Base-by-base conservation (phyloP, 2,113 vertebrate species). In the Regulus satrapa region DNA sequence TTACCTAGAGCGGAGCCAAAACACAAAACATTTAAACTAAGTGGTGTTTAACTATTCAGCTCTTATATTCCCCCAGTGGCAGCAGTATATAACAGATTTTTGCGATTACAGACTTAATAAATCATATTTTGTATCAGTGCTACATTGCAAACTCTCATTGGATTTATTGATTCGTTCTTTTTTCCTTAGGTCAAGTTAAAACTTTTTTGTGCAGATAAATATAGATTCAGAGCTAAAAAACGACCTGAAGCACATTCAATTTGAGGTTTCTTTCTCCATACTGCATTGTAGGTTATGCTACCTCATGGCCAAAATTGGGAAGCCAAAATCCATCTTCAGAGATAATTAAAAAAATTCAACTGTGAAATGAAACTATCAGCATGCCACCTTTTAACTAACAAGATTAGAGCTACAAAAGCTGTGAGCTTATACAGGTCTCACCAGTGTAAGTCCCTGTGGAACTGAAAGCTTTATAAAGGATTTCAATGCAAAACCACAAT, bases 341-440 rank as follows among this genome's bases (percentile, higher is more conserved):
- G 85, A 89, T 91, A 92, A 97, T 96, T 96, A 88, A 89, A 95
- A 94, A 96, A 94, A 88, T 69, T 95, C 92, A 94, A 24, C 89
- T 97, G 95, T 95, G 95, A 97, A 97, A 97, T 95, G 67, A 87
- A 96, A 95, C 73, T 93, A 84, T 71, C 85, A 96, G 91, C 76
- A 86, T 86, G 90, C 34, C 85, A 86, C 93, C 85, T 94, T 95
- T 93, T 75, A 94, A 59, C 73, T 87, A 88, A 80, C 48, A 63
- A 83, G 88, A 93, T 86, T 61, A 86, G 78, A 85, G 80, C 28
- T 62, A 58, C 78, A 68, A 88, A 92, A 94, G 61, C 89, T 43
- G 24, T 24, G 88, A 80, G 74, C 58, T 71, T 72, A 92, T 15
- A 31, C 41, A 78, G 12, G 12, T 45, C 58, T 75, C 93, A 86